A percentile compares a stretch with the other conserved stretches of the same genome.
phyloP scores from a whole-genome alignment of 1,140 invertebrate species.

The Pentalonia nigronervosa region DNA sequence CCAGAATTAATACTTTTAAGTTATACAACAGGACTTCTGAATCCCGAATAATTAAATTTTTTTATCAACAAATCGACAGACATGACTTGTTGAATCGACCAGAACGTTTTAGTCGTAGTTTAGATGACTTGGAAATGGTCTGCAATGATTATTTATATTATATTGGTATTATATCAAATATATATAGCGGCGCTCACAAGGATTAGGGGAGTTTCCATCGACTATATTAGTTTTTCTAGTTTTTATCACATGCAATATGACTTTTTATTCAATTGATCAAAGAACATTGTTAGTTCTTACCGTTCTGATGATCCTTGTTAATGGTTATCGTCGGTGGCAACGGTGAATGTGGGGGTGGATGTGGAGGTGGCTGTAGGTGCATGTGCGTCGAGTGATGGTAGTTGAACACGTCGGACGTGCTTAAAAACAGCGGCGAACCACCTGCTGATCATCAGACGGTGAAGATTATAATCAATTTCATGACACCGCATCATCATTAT shows the following conservation, averaged over 20 bases:
- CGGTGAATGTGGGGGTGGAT: background rate
- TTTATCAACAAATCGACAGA: too few relatives aligned
- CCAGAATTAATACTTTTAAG: too few relatives aligned
- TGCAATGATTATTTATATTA: too few relatives aligned
- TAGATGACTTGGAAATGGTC: too few relatives aligned
- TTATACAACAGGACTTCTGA: too few relatives aligned
- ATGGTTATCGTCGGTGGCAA: background rate
- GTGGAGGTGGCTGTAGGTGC: conserved; percentile 23
- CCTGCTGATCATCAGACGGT: background rate
- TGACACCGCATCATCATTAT: background rate
- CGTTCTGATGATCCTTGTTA: background rate
- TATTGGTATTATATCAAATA: too few relatives aligned
- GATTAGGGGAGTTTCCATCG: too few relatives aligned
- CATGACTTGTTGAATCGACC: too few relatives aligned
- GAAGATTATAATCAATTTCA: background rate
- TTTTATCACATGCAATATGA: background rate
- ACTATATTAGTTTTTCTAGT: background rate
- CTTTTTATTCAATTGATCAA: background rate
- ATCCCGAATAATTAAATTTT: too few relatives aligned
- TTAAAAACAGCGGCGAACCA: conserved; percentile 37
- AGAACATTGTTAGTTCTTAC: background rate
- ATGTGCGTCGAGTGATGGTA: conserved; percentile 29
- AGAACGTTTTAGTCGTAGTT: too few relatives aligned
- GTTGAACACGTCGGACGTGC: conserved; percentile 45
- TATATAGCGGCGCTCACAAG: too few relatives aligned